Evolutionary conservation across 2,113 vertebrate species (phyloP).

Genomic region (Cathartes aura): DNA sequence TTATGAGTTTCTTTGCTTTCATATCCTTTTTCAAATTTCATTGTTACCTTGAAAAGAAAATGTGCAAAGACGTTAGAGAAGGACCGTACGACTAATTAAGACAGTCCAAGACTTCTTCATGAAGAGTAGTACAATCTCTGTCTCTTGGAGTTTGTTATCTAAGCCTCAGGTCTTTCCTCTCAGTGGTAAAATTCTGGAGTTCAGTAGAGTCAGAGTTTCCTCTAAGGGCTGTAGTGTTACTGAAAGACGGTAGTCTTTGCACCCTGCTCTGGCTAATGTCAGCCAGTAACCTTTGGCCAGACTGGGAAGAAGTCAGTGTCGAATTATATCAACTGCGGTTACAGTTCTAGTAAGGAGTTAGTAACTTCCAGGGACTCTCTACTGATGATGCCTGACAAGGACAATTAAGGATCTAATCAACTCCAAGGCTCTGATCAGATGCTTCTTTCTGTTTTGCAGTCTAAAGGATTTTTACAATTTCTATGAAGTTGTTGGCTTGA

Average conservation of each 20-base stretch:
- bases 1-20: neutral
- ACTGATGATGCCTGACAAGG: neutral
- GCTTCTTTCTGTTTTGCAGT: slow-evolving; percentile 73
- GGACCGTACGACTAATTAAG: neutral
- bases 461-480: slow-evolving; percentile 95
- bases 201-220: neutral
- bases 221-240: neutral
- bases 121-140: neutral
- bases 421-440: slow-evolving; percentile 3
- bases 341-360: slow-evolving; percentile 9
- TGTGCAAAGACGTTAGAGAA: neutral
- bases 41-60: slow-evolving; percentile 18
- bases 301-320: neutral
- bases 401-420: neutral
- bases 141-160: neutral
- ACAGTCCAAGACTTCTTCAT: neutral
- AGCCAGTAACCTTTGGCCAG: neutral
- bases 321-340: neutral
- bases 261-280: neutral
- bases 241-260: neutral
- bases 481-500: slow-evolving; percentile 93
- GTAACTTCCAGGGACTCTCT: neutral
- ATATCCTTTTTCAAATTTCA: neutral
- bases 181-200: neutral
- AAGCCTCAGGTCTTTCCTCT: neutral